Conservation (phyloP, 2,888 invertebrate species). For the Cephus pulcher region DNA sequence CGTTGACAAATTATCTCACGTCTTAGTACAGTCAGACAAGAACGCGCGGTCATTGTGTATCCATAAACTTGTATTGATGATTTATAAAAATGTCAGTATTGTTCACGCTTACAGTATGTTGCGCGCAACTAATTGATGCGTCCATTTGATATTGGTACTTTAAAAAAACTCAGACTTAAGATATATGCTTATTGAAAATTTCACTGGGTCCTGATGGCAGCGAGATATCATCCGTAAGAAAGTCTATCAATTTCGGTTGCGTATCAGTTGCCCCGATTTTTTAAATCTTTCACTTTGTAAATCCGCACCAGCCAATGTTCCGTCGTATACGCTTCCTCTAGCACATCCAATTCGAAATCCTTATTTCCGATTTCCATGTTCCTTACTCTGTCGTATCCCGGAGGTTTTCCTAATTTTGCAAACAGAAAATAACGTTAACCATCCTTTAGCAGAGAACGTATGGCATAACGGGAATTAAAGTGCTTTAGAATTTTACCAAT, state of each 20-base stretch:
- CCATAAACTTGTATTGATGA: not conserved
- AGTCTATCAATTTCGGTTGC: not conserved
- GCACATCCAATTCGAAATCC: slow-evolving; percentile 95
- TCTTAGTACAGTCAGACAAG: not conserved
- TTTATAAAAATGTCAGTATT: slow-evolving; percentile 1
- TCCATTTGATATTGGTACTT: not conserved
- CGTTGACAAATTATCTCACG: not conserved
- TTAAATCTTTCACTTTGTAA: slow-evolving; percentile 95
- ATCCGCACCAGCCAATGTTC: slow-evolving; percentile 99
- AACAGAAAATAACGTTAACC: not conserved
- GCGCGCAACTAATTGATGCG: not conserved
- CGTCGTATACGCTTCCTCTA: slow-evolving; percentile 99
- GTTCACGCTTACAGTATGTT: not conserved
- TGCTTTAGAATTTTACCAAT: not conserved
- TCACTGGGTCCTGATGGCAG: not conserved
- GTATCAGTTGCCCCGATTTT: slow-evolving; percentile 83
- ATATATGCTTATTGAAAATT: not conserved
- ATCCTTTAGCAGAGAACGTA: not conserved
- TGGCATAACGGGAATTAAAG: not conserved
- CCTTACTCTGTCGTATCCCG: slow-evolving; percentile 96
- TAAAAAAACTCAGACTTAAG: not conserved
- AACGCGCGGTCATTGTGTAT: not conserved
- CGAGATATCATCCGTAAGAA: not conserved
- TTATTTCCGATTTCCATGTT: slow-evolving; percentile 99
- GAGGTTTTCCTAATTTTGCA: slow-evolving; percentile 79